Percentiles rank a stretch among this genome's conserved stretches.
Evolutionary conservation across 2,888 invertebrate genomes (phyloP).

Genomic region (Diachrysia chrysitis): DNA sequence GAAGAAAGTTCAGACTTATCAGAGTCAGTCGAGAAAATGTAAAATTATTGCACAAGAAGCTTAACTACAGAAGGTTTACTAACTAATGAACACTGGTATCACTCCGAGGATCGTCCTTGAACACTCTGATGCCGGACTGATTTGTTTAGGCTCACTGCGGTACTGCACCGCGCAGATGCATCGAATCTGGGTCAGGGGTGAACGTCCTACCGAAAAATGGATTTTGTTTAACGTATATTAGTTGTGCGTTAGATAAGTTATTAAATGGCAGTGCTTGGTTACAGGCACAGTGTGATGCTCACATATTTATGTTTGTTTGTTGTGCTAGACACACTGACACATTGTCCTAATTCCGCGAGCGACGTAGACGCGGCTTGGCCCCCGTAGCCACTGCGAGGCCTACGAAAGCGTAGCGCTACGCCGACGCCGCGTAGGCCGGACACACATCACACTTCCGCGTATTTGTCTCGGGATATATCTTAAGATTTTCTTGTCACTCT

Average conservation of each 20-base stretch:
- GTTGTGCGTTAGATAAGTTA: slow-evolving; percentile 55
- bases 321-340: slow-evolving; percentile 76
- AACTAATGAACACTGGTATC: slow-evolving; percentile 87
- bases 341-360: slow-evolving; percentile 76
- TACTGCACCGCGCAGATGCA: slow-evolving; percentile 81
- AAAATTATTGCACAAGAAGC: slow-evolving; percentile 71
- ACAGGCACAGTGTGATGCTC: slow-evolving; percentile 60
- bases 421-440: slow-evolving; percentile 70
- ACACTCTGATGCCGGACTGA: slow-evolving; percentile 62
- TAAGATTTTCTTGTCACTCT: slow-evolving; percentile 46
- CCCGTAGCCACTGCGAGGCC: slow-evolving; percentile 85
- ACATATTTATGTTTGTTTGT: slow-evolving; percentile 69
- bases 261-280: slow-evolving; percentile 67
- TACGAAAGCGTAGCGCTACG: slow-evolving; percentile 84
- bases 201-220: slow-evolving; percentile 74
- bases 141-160: slow-evolving; percentile 71
- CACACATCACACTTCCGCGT: slow-evolving; percentile 76
- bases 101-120: slow-evolving; percentile 68
- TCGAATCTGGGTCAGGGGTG: slow-evolving; percentile 83
- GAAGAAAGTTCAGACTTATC: slow-evolving; percentile 74
- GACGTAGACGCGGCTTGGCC: slow-evolving; percentile 75
- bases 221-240: slow-evolving; percentile 57
- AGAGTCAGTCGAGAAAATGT: slow-evolving; percentile 73
- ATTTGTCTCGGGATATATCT: slow-evolving; percentile 70
- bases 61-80: slow-evolving; percentile 60